Evolutionary conservation across 2,797 vertebrate genomes (phyloP).

Genomic region (Erpetoichthys calabaricus): DNA sequence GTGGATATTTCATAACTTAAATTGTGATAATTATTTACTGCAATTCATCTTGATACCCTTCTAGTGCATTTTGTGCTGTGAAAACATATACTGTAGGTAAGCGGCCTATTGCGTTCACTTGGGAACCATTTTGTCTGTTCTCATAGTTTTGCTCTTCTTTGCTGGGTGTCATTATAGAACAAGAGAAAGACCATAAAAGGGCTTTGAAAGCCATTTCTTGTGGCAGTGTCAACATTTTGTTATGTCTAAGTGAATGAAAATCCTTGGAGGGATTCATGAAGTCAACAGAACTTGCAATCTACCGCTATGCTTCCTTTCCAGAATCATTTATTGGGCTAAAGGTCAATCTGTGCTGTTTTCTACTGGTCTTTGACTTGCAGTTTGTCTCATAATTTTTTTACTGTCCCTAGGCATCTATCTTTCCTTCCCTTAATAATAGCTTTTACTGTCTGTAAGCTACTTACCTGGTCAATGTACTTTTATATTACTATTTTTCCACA

Average conservation of each 20-base stretch:
- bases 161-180: neutral
- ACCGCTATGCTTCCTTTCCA: too few species aligned
- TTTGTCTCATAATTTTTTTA: too few species aligned
- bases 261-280: too few species aligned
- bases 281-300: too few species aligned
- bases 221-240: neutral
- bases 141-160: neutral
- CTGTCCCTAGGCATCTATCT: too few species aligned
- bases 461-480: too few species aligned
- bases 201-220: neutral
- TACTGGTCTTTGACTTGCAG: too few species aligned
- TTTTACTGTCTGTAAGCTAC: too few species aligned
- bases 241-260: conserved; percentile 1
- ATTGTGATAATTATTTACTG: neutral
- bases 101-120: neutral
- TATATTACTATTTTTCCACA: too few species aligned
- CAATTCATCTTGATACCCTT: neutral
- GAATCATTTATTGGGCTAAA: too few species aligned
- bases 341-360: too few species aligned
- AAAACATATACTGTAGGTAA: neutral
- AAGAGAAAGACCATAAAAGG: neutral
- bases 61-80: neutral
- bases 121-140: neutral
- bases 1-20: conserved; percentile 14
- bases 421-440: too few species aligned